phyloP scores from a whole-genome alignment of 2,113 vertebrate genomes.

The Channa argus region DNA sequence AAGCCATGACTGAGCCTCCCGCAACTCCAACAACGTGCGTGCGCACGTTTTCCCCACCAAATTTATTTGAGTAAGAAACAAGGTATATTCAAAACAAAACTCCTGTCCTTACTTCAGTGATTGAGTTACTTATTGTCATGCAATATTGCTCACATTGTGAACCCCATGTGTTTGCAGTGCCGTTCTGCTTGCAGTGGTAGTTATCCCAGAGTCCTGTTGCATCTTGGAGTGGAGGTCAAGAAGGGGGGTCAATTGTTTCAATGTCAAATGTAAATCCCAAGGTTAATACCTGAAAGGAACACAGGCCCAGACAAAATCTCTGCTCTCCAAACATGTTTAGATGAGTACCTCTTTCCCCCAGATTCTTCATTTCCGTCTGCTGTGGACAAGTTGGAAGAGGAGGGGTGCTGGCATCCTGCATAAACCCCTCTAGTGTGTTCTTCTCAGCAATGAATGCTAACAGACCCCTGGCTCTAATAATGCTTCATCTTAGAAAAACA shows the following conservation, averaged over 20 bases:
- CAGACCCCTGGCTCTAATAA: slow-evolving; percentile 74
- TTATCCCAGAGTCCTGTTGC: slow-evolving; percentile 39
- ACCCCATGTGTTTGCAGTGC: slow-evolving; percentile 54
- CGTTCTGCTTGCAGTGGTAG: slow-evolving; percentile 51
- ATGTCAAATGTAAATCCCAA: slow-evolving; percentile 73
- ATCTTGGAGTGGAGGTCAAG: slow-evolving; percentile 68
- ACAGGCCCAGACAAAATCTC: slow-evolving; percentile 48
- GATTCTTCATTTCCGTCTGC: slow-evolving; percentile 57
- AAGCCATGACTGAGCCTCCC: slow-evolving; percentile 43
- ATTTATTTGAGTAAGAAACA: neutral
- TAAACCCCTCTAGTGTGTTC: slow-evolving; percentile 61
- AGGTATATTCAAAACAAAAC: neutral
- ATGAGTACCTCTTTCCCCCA: slow-evolving; percentile 61
- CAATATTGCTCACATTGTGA: slow-evolving; percentile 26
- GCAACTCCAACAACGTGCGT: neutral
- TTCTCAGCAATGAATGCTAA: slow-evolving; percentile 76
- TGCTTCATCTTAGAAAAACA: slow-evolving; percentile 78
- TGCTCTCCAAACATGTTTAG: slow-evolving; percentile 76
- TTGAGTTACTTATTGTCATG: slow-evolving; percentile 54
- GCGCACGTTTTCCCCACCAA: neutral
- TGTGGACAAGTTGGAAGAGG: slow-evolving; percentile 55
- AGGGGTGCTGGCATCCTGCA: slow-evolving; percentile 24
- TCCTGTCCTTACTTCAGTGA: slow-evolving; percentile 1
- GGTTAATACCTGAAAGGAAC: slow-evolving; percentile 79
- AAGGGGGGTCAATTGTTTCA: slow-evolving; percentile 66